These are phyloP conservation scores for Myiothlypis chrysogaster DNA, from an alignment of 2,797 vertebrate species.

Conservation along the genomic window DNA sequence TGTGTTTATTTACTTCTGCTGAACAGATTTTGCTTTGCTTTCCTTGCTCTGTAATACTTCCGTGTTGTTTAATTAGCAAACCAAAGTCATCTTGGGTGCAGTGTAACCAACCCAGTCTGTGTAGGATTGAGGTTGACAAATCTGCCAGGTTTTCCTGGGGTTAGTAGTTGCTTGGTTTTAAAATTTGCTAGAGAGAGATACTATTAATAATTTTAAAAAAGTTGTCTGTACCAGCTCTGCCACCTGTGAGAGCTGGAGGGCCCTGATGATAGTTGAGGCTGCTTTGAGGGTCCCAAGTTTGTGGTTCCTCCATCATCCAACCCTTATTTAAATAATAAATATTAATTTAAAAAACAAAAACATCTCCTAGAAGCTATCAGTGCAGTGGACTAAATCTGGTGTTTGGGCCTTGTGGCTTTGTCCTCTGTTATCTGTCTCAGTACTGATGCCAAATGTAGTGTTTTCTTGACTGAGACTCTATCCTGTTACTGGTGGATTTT, in stretches of 20 bases:
- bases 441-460: neutral
- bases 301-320: neutral
- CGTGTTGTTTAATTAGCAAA: neutral
- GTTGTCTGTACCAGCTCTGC: neutral
- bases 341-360: neutral
- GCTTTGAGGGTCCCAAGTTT: neutral
- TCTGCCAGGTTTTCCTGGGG: neutral
- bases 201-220: neutral
- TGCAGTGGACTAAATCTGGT: neutral
- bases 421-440: neutral
- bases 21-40: neutral
- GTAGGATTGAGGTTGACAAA: neutral
- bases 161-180: neutral
- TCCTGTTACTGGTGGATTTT: neutral
- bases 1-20: neutral
- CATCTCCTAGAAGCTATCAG: neutral
- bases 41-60: neutral
- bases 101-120: neutral
- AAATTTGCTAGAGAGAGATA: neutral
- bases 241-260: neutral
- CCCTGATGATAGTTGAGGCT: neutral
- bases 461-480: neutral
- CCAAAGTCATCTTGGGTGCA: neutral
- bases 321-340: neutral
- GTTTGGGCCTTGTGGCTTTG: neutral